Base-by-base conservation (phyloP, 1,140 invertebrate genomes). In the Heliconius congener region DNA sequence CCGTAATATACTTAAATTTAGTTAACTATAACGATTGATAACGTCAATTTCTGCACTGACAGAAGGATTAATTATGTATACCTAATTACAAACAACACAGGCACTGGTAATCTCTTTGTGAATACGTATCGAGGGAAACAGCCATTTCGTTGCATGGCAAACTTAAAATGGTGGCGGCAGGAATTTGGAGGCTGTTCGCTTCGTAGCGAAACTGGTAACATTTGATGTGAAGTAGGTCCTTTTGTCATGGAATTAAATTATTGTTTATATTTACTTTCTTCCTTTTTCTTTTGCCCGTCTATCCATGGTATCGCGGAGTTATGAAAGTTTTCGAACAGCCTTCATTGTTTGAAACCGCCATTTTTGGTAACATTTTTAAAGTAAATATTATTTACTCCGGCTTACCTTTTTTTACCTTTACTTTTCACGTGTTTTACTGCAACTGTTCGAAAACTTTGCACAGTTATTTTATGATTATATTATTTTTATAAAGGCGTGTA, bases 271-370 rank as follows among this genome's bases (percentile, higher is more conserved):
- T 89, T 89, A 88, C 85, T 89, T 91, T 91, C 73, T 85, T 87
- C 81, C 78, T 84, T 90, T 89, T 79, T 87, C 82, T 87, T 87
- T 88, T 84, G 85, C 75, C 82, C 88, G 87, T 89, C 85, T 84
- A 88, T 87, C 81, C 85, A 77, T 84, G 86, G 77, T 84, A 79
- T 84, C 82, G 87, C 84, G 85, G 86, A 81, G 79, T 88, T 85
- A 83, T 88, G 94, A 96, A 96, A 96, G 96, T 96, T 96, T 96
- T 96, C 96, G 96, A 96, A 96, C 96, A 96, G 96, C 95, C 96
- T 95, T 95, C 95, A 95, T 92, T 94, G 91, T 93, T 93, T 95
- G 93, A 90, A 93, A 94, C 95, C 95, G 95, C 94, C 90, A 93
- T 94, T 91, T 52, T 90, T 90, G 84, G 84, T 82, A 86, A 72